phyloP scores from a whole-genome alignment of 2,113 vertebrate genomes.

The Xiphophorus maculatus region DNA sequence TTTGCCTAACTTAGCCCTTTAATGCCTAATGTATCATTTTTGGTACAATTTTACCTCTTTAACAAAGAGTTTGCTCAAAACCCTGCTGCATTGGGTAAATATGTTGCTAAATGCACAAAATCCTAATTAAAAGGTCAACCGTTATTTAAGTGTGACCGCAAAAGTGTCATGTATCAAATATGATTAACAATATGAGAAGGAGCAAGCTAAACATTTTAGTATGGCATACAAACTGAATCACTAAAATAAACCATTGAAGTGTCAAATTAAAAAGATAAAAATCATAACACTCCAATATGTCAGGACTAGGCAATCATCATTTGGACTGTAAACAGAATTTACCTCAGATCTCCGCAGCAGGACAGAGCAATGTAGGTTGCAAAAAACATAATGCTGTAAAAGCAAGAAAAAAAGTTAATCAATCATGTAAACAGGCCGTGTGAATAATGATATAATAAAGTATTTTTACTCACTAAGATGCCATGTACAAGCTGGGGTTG shows the following conservation, averaged over 20 bases:
- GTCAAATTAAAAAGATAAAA: neutral
- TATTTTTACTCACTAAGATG: conserved; percentile 88
- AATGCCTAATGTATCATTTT: neutral
- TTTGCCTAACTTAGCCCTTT: no score
- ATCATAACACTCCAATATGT: neutral
- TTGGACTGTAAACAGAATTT: neutral
- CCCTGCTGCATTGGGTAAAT: no score
- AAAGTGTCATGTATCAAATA: neutral
- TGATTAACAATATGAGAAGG: neutral
- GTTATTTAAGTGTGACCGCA: neutral
- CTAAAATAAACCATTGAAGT: neutral
- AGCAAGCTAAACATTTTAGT: neutral
- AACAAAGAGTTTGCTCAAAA: neutral
- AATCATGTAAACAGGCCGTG: neutral
- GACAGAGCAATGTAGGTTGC: conserved; percentile 89
- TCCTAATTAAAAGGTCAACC: neutral
- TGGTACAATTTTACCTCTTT: neutral
- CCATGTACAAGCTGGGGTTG: conserved; percentile 89
- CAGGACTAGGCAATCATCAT: neutral
- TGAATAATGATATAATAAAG: neutral
- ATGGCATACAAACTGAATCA: no score
- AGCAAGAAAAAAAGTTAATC: neutral
- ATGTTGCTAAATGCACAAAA: no score
- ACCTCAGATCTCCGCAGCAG: conserved; percentile 85
- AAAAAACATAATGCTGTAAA: conserved; percentile 87